Evolutionary conservation across 53 echinoderm and acorn worm genomes (phyloP).

Genomic region (Temnopleurus reevesii): DNA sequence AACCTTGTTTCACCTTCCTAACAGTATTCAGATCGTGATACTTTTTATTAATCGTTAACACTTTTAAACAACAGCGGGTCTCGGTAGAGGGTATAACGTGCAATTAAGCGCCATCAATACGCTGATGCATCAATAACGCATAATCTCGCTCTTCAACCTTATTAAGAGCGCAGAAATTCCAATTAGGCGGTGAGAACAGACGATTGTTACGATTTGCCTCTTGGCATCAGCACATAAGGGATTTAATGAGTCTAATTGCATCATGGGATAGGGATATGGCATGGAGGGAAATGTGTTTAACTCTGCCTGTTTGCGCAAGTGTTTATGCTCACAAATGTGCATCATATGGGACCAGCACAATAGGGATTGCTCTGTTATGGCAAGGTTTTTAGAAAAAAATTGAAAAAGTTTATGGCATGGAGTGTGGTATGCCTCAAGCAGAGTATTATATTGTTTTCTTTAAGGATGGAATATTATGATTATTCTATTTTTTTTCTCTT

Average conservation of each 20-base stretch:
- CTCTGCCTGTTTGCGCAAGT: background rate
- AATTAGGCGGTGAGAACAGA: slow-evolving; percentile 51
- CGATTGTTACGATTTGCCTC: slow-evolving; percentile 15
- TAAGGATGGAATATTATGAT: too few species aligned
- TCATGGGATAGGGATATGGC: background rate
- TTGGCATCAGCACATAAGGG: background rate
- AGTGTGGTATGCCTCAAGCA: too few species aligned
- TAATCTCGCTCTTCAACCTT: background rate
- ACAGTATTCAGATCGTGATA: background rate
- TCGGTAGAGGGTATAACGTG: background rate
- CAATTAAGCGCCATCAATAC: slow-evolving; percentile 22
- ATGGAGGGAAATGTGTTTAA: background rate
- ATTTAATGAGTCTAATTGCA: slow-evolving; percentile 19
- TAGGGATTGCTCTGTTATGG: background rate
- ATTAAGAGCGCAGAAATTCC: slow-evolving; percentile 23
- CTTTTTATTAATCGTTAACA: background rate
- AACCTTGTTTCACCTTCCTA: background rate
- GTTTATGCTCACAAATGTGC: background rate
- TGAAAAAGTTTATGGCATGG: too few species aligned
- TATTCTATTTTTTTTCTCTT: too few species aligned
- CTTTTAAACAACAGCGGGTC: background rate
- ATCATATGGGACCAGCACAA: background rate
- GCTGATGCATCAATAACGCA: background rate
- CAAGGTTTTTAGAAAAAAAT: background rate
- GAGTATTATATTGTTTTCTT: too few species aligned